These are phyloP conservation scores for Phalanger gymnotis DNA, from an alignment of 2,797 vertebrate genomes.

Conservation along the genomic window DNA sequence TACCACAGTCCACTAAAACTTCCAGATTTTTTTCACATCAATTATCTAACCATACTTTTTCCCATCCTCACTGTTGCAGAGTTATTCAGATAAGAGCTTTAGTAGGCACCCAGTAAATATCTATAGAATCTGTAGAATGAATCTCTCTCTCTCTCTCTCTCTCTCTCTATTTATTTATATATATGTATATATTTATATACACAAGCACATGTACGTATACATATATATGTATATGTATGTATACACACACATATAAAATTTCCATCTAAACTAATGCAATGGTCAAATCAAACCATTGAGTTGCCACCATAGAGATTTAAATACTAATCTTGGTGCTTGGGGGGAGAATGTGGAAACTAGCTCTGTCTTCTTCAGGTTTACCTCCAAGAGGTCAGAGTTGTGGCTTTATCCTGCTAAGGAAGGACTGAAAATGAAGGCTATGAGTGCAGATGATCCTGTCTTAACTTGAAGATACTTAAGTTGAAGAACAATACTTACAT, in stretches of 20 bases:
- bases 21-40: background rate
- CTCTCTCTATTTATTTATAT: too few relatives aligned
- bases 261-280: background rate
- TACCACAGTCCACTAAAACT: background rate
- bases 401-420: background rate
- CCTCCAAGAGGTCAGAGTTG: background rate
- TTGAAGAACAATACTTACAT: background rate
- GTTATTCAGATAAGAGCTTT: background rate
- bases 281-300: background rate
- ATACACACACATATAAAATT: too few relatives aligned
- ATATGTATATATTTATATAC: too few relatives aligned
- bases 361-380: background rate
- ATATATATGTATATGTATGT: too few relatives aligned
- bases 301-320: background rate
- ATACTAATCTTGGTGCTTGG: background rate
- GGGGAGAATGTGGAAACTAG: background rate
- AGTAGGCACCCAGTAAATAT: background rate
- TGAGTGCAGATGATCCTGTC: background rate
- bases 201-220: too few relatives aligned
- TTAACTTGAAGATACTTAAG: background rate
- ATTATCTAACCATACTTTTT: background rate
- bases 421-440: background rate
- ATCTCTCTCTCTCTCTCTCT: background rate
- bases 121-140: background rate
- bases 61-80: background rate